Conservation (phyloP, 2,797 vertebrate species). For the Nannoperca obscura region DNA sequence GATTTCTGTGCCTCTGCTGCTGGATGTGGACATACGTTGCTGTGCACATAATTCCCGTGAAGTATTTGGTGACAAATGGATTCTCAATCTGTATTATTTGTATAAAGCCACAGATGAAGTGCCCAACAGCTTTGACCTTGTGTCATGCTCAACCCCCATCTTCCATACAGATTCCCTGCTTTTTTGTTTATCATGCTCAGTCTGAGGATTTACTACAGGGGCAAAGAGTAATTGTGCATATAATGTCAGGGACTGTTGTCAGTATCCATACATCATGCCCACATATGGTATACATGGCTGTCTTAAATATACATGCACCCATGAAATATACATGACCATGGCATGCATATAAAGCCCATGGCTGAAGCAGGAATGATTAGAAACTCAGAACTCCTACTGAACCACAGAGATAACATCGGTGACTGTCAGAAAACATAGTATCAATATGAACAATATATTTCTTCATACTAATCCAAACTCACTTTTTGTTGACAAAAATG, state of each 20-base stretch:
- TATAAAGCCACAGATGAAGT: slow-evolving; percentile 74
- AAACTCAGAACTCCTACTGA: slow-evolving; percentile 28
- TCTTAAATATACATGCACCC: slow-evolving; percentile 80
- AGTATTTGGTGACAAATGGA: slow-evolving; percentile 81
- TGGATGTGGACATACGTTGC: slow-evolving; percentile 47
- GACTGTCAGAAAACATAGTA: background rate
- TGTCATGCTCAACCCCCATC: slow-evolving; percentile 52
- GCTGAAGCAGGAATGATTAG: slow-evolving; percentile 52
- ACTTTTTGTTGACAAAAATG: background rate
- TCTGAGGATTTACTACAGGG: slow-evolving; percentile 72
- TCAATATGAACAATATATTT: background rate
- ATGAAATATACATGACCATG: slow-evolving; percentile 80
- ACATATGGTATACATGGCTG: slow-evolving; percentile 72
- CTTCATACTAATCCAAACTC: background rate
- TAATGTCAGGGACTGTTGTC: slow-evolving; percentile 82
- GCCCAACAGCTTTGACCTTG: slow-evolving; percentile 79
- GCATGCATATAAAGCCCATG: slow-evolving; percentile 53
- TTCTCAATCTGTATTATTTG: slow-evolving; percentile 73
- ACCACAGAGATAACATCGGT: slow-evolving; percentile 35
- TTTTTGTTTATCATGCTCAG: slow-evolving; percentile 66
- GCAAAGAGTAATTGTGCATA: slow-evolving; percentile 78
- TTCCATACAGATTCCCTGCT: slow-evolving; percentile 27
- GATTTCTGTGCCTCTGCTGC: slow-evolving; percentile 37
- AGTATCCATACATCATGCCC: slow-evolving; percentile 77
- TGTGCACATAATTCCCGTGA: slow-evolving; percentile 65